phyloP scores from a whole-genome alignment of 2,113 vertebrate species.

The Dendropsophus ebraccatus region DNA sequence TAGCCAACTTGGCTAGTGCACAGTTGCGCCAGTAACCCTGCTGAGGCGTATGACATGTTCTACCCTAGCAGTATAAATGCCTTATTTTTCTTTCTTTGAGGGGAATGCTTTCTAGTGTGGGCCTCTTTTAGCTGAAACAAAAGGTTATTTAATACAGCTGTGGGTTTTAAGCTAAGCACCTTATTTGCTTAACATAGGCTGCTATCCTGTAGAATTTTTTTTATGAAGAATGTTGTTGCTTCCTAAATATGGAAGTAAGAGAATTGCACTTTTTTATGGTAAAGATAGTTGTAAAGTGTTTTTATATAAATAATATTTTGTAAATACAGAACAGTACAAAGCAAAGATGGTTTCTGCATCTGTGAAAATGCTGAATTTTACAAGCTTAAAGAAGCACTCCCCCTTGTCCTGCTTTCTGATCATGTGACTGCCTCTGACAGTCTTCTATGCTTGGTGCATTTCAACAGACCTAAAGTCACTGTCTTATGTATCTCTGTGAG shows the following conservation, averaged over 20 bases:
- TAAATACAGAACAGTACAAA: constrained; percentile 80
- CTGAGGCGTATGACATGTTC: constrained; percentile 61
- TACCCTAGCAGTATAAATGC: constrained; percentile 41
- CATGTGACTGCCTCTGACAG: too few species aligned
- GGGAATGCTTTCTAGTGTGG: neutral
- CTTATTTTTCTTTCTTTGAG: constrained; percentile 1
- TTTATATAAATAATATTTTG: constrained; percentile 73
- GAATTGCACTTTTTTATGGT: constrained; percentile 84
- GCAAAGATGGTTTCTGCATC: constrained; percentile 75
- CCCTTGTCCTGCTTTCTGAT: too few species aligned
- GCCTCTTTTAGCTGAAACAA: constrained; percentile 61
- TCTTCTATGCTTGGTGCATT: too few species aligned
- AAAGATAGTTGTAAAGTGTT: constrained; percentile 77
- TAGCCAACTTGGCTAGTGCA: constrained; percentile 86
- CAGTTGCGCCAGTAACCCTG: constrained; percentile 74
- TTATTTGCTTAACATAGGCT: constrained; percentile 98
- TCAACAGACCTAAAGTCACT: too few species aligned
- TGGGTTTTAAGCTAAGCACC: constrained; percentile 97
- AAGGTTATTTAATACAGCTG: constrained; percentile 72
- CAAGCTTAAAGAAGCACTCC: constrained; percentile 85
- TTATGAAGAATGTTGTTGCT: constrained; percentile 95
- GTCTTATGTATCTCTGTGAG: too few species aligned
- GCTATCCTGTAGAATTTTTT: constrained; percentile 90
- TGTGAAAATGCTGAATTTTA: constrained; percentile 79
- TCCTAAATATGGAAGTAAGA: constrained; percentile 72